A percentile compares a stretch with the other conserved stretches of the same genome.
Conservation (phyloP, 2,113 vertebrate species). For the Hyla sarda region DNA sequence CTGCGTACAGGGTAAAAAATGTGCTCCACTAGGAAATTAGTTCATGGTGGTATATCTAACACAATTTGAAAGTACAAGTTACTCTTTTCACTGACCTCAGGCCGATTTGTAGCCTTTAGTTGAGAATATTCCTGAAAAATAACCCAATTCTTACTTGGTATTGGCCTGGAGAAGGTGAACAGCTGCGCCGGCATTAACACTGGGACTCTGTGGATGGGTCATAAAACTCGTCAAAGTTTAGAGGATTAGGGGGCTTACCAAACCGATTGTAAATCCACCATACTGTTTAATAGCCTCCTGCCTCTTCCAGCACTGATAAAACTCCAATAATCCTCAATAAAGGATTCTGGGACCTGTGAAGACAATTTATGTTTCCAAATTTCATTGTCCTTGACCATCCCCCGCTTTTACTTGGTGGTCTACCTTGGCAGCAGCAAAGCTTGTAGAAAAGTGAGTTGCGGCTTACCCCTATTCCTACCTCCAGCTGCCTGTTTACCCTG, state of each 20-base stretch:
- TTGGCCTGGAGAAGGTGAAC: neutral
- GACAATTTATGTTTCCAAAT: neutral
- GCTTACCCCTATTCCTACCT: neutral
- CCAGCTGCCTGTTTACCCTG: conserved; percentile 9
- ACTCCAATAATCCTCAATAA: neutral
- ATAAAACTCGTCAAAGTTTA: conserved; percentile 22
- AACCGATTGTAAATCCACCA: conserved; percentile 7
- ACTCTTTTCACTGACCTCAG: neutral
- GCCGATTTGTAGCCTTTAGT: neutral
- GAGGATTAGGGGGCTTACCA: neutral
- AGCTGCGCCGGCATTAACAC: neutral
- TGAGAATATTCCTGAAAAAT: neutral
- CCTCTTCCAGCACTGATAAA: conserved; percentile 24
- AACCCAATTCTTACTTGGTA: neutral
- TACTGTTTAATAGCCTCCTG: conserved; percentile 11
- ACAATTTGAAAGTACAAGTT: neutral
- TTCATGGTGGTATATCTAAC: no score
- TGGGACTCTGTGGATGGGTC: neutral
- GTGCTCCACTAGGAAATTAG: neutral
- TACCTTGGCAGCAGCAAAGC: neutral
- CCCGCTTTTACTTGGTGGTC: neutral
- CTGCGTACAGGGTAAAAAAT: neutral
- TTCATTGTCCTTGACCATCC: neutral
- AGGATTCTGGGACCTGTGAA: neutral
- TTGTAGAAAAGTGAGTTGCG: neutral